Base-by-base conservation (phyloP, 2,797 vertebrate species). In the Apodemus agrarius region DNA sequence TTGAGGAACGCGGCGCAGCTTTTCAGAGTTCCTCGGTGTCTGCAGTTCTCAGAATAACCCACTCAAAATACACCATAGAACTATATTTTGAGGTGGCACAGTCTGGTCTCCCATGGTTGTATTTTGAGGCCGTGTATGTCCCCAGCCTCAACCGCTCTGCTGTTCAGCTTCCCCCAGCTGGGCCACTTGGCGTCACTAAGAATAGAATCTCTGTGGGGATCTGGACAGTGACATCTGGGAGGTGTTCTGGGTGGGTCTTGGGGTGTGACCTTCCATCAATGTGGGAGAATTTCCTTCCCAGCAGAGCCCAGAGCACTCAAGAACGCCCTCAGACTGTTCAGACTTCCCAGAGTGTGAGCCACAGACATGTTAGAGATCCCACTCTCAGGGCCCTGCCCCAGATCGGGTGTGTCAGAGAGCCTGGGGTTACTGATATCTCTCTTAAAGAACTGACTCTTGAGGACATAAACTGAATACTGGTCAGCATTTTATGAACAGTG, bases 31-130 rank as follows among this genome's bases (percentile, higher is more conserved):
- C 11, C 84, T 74, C 11, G 4, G 31, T 59, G 1, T 78, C 88
- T 85, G 72, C 88, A 85, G 40, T 78, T 90, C 93, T 84, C 74
- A 94, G 93, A 94, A 90, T 94, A 94, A 79, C 49, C 8, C 72
- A 40, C 80, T 85, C 88, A 85, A 79, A 90, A 90, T 79, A 79
- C n/a, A 75, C 59, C 37, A 69, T 22, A 79, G 80, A 46, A 57
- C 37, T 78, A n/a, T 67, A 90, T 84, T 94, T 94, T 69, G 67
- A 52, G 46, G 61, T 59, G n/a, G 72, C 72, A 37, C 37, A 85
- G 84, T 85, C 88, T 90, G 61, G 69, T 78, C 22, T 85, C 80
- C 59, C 69, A 2, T 37, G 74, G 31, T 59, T 37, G 4, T 49
- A 49, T 78, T 78, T 67, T 90, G 88, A 65, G 61, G 57, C 19